Evolutionary conservation across 2,113 vertebrate species (phyloP).

Genomic region (Acinonyx jubatus): DNA sequence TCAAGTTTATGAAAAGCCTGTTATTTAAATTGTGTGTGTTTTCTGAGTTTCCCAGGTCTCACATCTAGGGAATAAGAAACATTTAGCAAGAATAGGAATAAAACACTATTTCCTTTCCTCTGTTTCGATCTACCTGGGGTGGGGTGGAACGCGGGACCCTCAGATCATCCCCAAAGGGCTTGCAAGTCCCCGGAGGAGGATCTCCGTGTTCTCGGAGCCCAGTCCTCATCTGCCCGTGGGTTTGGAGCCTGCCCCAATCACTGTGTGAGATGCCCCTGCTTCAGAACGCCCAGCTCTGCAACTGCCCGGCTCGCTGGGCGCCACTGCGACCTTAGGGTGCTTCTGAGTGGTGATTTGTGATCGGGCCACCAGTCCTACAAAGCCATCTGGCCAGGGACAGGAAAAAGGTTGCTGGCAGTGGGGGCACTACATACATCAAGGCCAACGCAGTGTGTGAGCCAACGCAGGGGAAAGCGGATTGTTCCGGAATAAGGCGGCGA

Average conservation of each 20-base stretch:
- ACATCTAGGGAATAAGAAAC: not conserved
- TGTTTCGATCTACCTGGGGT: rapidly evolving
- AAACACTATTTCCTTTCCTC: not conserved
- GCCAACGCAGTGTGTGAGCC: not conserved
- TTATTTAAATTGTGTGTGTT: not conserved
- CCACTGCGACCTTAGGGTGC: rapidly evolving
- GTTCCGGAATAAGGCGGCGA: not conserved
- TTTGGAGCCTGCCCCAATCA: rapidly evolving
- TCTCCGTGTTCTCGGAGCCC: rapidly evolving
- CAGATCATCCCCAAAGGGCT: not conserved
- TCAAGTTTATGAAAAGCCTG: not conserved
- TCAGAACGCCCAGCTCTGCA: not conserved
- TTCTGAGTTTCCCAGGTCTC: not conserved
- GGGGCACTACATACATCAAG: not conserved
- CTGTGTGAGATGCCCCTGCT: not conserved
- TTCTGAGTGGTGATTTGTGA: not conserved
- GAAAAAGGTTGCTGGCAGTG: not conserved
- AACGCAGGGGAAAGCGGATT: not conserved
- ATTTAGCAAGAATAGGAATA: not conserved
- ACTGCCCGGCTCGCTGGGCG: rapidly evolving
- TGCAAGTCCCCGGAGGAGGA: too few species aligned
- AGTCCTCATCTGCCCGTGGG: rapidly evolving
- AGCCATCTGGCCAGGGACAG: not conserved
- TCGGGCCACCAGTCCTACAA: rapidly evolving
- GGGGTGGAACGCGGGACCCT: not conserved